phyloP scores from a whole-genome alignment of 2,113 vertebrate genomes.

The Periophthalmus modestus region DNA sequence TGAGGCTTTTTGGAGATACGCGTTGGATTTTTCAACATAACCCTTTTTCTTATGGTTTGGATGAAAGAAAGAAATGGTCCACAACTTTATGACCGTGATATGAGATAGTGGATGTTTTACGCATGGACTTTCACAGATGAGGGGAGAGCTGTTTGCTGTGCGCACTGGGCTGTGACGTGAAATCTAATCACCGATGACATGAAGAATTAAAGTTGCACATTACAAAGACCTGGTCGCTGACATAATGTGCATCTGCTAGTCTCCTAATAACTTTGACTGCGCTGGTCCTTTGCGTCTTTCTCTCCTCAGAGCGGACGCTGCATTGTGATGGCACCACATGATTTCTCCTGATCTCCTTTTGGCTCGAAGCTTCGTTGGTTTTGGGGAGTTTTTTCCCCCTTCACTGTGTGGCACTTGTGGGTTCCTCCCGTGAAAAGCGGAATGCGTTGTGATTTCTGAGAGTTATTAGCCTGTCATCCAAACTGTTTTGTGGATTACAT shows the following conservation, averaged over 20 bases:
- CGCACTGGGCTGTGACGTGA: slow-evolving; percentile 95
- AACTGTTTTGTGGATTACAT: slow-evolving; percentile 72
- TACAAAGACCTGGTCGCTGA: slow-evolving; percentile 26
- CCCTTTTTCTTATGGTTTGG: neutral
- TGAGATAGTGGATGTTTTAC: slow-evolving; percentile 1
- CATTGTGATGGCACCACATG: slow-evolving; percentile 5
- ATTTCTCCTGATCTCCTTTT: neutral
- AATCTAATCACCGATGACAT: slow-evolving; percentile 85
- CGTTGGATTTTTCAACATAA: slow-evolving; percentile 25
- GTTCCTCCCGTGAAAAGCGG: slow-evolving; percentile 50
- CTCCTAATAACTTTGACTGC: slow-evolving; percentile 30
- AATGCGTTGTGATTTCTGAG: slow-evolving; percentile 49
- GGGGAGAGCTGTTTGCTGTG: slow-evolving; percentile 76
- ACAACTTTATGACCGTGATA: slow-evolving; percentile 38
- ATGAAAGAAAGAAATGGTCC: slow-evolving; percentile 19
- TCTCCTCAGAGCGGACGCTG: neutral
- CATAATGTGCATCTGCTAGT: slow-evolving; percentile 34
- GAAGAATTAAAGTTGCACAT: slow-evolving; percentile 50
- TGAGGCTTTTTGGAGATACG: slow-evolving; percentile 41
- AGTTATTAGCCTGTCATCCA: slow-evolving; percentile 34
- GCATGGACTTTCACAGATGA: slow-evolving; percentile 6
- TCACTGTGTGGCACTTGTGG: slow-evolving; percentile 65
- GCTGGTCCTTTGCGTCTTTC: slow-evolving; percentile 15
- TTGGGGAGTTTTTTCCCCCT: slow-evolving; percentile 39
- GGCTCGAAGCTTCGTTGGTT: slow-evolving; percentile 2